Conservation (phyloP, 1,140 invertebrate species). For the Panulirus ornatus region DNA sequence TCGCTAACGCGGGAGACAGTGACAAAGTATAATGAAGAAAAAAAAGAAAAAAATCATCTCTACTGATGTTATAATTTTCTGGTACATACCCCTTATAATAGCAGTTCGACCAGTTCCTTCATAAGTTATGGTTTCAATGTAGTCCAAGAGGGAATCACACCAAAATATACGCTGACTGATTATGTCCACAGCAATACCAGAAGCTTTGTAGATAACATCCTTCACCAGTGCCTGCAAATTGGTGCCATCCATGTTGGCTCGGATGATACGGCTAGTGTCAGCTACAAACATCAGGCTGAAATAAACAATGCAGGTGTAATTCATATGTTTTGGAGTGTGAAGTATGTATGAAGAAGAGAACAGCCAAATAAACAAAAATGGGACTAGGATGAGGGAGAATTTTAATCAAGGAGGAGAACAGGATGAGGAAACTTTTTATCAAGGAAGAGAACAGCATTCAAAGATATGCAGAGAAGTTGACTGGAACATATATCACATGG, state of each 20-base stretch:
- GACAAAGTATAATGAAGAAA: too few species aligned
- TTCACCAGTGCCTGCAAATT: slow-evolving; percentile 89
- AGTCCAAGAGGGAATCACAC: slow-evolving; percentile 97
- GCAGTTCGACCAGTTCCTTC: slow-evolving; percentile 89
- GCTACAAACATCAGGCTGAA: slow-evolving; percentile 92
- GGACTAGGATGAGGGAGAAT: too few species aligned
- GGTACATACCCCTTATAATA: slow-evolving; percentile 83
- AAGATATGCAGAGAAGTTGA: too few species aligned
- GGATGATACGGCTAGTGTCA: slow-evolving; percentile 91
- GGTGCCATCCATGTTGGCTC: slow-evolving; percentile 95
- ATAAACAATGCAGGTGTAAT: too few species aligned
- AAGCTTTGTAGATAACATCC: slow-evolving; percentile 93
- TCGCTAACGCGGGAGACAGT: too few species aligned
- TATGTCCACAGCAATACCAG: slow-evolving; percentile 90
- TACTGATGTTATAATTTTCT: neutral
- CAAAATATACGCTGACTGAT: slow-evolving; percentile 94
- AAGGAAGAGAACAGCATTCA: too few species aligned
- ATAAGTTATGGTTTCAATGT: slow-evolving; percentile 98
- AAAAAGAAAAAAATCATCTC: neutral
- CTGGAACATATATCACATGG: too few species aligned
- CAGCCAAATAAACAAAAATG: too few species aligned
- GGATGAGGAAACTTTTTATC: too few species aligned
- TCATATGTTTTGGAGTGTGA: too few species aligned
- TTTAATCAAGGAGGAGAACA: too few species aligned
- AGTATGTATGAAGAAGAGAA: too few species aligned